A percentile compares a stretch with the other conserved stretches of the same genome.
Conservation (phyloP, 2,888 invertebrate genomes). For the Calameuta idolon region DNA sequence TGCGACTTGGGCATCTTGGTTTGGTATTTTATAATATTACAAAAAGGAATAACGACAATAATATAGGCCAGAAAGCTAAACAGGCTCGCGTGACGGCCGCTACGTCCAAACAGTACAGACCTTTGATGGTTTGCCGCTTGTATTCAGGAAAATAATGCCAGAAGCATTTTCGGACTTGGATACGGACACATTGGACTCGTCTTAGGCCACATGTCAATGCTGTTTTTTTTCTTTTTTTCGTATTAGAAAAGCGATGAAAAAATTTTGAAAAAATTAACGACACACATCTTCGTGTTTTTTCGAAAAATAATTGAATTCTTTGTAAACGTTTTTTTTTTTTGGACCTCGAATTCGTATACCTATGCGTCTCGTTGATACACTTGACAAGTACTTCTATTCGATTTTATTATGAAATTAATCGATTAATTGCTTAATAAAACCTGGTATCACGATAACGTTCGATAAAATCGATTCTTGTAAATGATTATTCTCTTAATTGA, state of each 20-base stretch:
- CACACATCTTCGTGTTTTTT: not conserved
- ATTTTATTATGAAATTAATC: slow-evolving; percentile 34
- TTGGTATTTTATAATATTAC: slow-evolving; percentile 25
- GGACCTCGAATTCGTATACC: too few relatives aligned
- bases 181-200: not conserved
- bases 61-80: slow-evolving; percentile 42
- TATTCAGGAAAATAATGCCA: slow-evolving; percentile 29
- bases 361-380: not conserved
- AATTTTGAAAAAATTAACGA: not conserved
- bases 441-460: not conserved
- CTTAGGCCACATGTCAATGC: not conserved
- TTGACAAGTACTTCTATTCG: not conserved
- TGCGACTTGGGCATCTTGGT: slow-evolving; percentile 17
- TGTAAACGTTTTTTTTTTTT: too few relatives aligned
- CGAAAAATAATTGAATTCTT: not conserved
- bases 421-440: slow-evolving; percentile 29
- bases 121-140: slow-evolving; percentile 49
- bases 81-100: slow-evolving; percentile 51
- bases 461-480: not conserved
- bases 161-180: not conserved
- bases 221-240: not conserved
- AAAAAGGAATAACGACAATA: slow-evolving; percentile 20
- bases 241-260: not conserved
- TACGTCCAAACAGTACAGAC: slow-evolving; percentile 39
- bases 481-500: not conserved